Conservation (phyloP, 1,140 invertebrate species). For the Drosophila sturtevanti region DNA sequence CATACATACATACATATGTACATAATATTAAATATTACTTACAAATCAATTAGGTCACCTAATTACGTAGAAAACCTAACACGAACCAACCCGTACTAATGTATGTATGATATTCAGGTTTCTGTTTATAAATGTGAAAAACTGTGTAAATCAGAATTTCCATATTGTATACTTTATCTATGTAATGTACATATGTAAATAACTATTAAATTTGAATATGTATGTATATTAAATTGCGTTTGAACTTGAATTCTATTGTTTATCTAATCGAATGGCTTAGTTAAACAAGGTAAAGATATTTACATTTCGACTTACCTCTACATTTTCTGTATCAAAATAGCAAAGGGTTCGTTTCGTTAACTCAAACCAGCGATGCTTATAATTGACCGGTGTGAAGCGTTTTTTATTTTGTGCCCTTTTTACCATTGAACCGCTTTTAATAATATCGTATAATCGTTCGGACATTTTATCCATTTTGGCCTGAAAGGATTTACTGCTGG, state of each 20-base stretch:
- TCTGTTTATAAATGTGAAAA: too few relatives aligned
- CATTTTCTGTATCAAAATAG: conserved; percentile 90
- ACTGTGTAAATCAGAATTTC: too few relatives aligned
- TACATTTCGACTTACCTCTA: conserved; percentile 86
- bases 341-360: conserved; percentile 88
- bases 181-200: too few relatives aligned
- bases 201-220: too few relatives aligned
- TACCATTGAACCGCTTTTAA: conserved; percentile 90
- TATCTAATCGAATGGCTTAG: background rate
- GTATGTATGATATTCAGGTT: too few relatives aligned
- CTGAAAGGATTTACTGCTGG: conserved; percentile 75
- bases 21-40: too few relatives aligned
- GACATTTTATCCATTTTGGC: conserved; percentile 78
- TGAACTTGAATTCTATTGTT: background rate
- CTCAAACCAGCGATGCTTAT: conserved; percentile 93
- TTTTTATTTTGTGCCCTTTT: conserved; percentile 95
- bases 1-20: too few relatives aligned
- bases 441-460: conserved; percentile 73
- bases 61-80: too few relatives aligned
- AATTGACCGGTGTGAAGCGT: conserved; percentile 92
- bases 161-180: too few relatives aligned
- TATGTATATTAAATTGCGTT: too few relatives aligned
- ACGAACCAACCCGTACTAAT: too few relatives aligned
- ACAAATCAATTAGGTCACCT: too few relatives aligned
- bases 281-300: background rate